These are phyloP conservation scores for Henicopernis longicauda DNA, from an alignment of 2,113 vertebrate species.

Conservation along the genomic window DNA sequence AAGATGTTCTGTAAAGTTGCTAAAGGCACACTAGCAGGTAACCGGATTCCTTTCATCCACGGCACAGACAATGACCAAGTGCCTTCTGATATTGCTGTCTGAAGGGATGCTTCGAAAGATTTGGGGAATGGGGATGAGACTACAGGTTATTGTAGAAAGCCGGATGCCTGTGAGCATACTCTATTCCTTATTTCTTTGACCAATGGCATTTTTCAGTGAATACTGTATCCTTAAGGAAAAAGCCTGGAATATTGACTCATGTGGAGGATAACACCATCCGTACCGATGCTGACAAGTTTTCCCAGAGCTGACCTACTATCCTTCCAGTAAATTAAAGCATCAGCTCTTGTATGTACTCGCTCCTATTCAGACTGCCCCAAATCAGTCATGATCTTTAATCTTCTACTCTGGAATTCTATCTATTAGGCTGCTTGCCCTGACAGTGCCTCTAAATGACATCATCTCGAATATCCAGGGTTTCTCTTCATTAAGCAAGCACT, in stretches of 20 bases:
- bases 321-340: neutral
- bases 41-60: neutral
- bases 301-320: neutral
- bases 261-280: neutral
- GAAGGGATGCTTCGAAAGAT: neutral
- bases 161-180: neutral
- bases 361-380: neutral
- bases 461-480: neutral
- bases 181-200: neutral
- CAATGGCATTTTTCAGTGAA: neutral
- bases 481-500: neutral
- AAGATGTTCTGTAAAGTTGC: neutral
- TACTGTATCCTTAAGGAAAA: neutral
- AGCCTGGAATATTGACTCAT: neutral
- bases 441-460: neutral
- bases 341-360: fast-evolving
- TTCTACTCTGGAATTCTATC: neutral
- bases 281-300: neutral
- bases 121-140: neutral
- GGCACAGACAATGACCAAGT: neutral
- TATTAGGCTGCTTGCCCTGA: neutral
- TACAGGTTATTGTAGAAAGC: neutral
- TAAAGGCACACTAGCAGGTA: neutral
- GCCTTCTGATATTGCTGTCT: neutral
- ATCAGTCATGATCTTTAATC: neutral